phyloP scores from a whole-genome alignment of 2,888 invertebrate species.

The Aspidapion aeneum region DNA sequence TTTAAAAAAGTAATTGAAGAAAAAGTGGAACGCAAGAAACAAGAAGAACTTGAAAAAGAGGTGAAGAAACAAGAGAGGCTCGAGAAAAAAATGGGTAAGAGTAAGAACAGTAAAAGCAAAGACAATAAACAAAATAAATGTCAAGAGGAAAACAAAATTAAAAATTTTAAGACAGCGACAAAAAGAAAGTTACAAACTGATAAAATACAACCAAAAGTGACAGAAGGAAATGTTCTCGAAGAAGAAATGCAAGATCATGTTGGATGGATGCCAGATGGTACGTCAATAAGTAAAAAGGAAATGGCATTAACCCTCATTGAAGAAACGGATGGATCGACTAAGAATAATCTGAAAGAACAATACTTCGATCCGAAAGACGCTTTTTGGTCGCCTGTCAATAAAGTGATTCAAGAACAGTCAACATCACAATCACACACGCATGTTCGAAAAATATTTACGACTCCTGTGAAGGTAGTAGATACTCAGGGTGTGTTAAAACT shows the following conservation, averaged over 20 bases:
- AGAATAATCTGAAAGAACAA: background rate
- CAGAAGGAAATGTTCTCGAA: background rate
- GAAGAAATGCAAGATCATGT: background rate
- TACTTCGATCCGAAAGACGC: background rate
- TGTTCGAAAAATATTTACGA: background rate
- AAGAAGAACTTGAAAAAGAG: background rate
- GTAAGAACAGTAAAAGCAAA: background rate
- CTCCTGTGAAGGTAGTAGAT: background rate
- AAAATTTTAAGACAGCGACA: no score
- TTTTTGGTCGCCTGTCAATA: background rate
- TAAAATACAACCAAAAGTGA: background rate
- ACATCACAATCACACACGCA: background rate
- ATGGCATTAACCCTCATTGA: background rate
- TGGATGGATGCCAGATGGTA: background rate
- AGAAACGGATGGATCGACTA: no score
- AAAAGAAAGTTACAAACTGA: background rate
- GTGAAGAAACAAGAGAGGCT: background rate
- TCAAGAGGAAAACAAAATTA: no score
- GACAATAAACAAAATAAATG: no score
- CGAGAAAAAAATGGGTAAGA: background rate
- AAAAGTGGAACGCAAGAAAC: background rate
- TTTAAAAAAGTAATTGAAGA: background rate
- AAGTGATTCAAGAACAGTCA: background rate
- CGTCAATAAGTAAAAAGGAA: background rate
- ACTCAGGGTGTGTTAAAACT: background rate